A percentile compares a stretch with the other conserved stretches of the same genome.
phyloP scores from a whole-genome alignment of 1,140 invertebrate genomes.

The Dendroctonus ponderosae region DNA sequence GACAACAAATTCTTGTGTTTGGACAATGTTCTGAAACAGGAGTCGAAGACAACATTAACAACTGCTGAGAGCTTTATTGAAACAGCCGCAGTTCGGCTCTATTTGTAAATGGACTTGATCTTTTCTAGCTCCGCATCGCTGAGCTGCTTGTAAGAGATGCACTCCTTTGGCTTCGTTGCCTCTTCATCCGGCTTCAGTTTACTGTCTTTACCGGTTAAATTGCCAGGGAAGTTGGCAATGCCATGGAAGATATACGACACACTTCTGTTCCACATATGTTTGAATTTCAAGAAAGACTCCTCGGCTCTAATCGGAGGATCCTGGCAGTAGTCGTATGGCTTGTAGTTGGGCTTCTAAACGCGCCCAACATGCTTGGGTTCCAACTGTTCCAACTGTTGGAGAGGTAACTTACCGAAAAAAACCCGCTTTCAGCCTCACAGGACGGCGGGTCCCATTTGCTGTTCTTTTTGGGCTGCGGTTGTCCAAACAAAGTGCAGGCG shows the following conservation, averaged over 20 bases:
- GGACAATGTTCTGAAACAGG: no score
- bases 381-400: background rate
- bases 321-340: slow-evolving; percentile 33
- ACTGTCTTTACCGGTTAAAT: slow-evolving; percentile 1
- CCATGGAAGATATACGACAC: slow-evolving; percentile 27
- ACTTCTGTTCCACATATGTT: slow-evolving; percentile 35
- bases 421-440: slow-evolving; percentile 51
- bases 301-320: slow-evolving; percentile 33
- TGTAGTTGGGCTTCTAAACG: slow-evolving; percentile 18
- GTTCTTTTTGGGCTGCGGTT: slow-evolving; percentile 26
- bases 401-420: slow-evolving; percentile 26
- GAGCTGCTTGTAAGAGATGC: background rate
- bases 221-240: slow-evolving; percentile 34
- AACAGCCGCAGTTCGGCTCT: background rate
- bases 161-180: background rate
- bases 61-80: background rate
- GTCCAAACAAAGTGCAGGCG: slow-evolving; percentile 29
- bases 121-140: background rate
- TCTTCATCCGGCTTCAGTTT: background rate
- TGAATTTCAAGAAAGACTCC: slow-evolving; percentile 24
- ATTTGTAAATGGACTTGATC: background rate
- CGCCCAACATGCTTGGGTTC: background rate
- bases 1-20: no score
- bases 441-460: slow-evolving; percentile 38
- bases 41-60: slow-evolving; percentile 1